Evolutionary conservation across 2,888 invertebrate genomes (phyloP), one percentile per base, ranked within the genome.

Genomic region (Scaptomyza flava): DNA sequence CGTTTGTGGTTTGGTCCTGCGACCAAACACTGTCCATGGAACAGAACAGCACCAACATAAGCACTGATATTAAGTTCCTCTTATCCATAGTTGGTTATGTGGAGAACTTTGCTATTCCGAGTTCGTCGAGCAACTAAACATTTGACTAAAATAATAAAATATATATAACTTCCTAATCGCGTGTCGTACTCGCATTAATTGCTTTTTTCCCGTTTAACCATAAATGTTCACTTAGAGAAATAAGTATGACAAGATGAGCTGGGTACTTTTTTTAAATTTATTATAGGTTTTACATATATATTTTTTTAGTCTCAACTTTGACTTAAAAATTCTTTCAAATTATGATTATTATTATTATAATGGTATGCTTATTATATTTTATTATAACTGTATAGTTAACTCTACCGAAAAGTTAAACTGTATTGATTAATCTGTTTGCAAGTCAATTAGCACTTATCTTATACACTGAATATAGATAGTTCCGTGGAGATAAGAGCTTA

Each of bases 371-470:
- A 17, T 17, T 17, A 1, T 17, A 17, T 17, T 17, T 17, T 53
- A 48, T 43, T 58, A 46, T 14, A 14, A 8, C 38, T n/a, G 36
- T 38, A 8, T 17, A 17, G 17, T 17, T 17, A 17, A 17, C 17
- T 17, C 1, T 17, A 1, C 14, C 43, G 17, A 17, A 23, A 5
- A 23, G 30, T 38, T 46, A 2, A 42, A 8, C 36, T 23, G 42
- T 14, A 50, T 41, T 62, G 14, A 33, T 17, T 38, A 56, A 54
- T 56, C 38, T 11, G 14, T n/a, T 23, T 43, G 38, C 70, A 63
- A 70, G 58, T 63, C 57, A 63, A 70, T 63, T 50, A 17, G 14
- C 2, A 7, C 33, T 56, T 56, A 68, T 68, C 36, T 38, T 61
- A 3, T 8, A n/a, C 6, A 23, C 23, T 23, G 23, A 1, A 11